Conservation (phyloP, 2,113 vertebrate species). For the Puntigrus tetrazona region DNA sequence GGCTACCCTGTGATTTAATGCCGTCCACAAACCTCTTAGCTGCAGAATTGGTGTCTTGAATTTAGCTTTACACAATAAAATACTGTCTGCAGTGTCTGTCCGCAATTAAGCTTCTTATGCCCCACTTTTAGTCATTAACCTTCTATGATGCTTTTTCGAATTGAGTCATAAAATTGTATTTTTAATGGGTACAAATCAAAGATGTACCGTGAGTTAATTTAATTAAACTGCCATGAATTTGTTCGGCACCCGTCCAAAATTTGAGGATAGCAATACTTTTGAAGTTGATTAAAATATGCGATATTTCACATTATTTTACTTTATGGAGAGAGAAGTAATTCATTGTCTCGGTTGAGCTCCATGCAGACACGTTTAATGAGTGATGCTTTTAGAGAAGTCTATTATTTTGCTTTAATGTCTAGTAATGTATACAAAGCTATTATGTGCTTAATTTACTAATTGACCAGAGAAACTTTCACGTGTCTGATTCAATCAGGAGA, state of each 20-base stretch:
- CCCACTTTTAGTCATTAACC: conserved; percentile 74
- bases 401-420: conserved; percentile 41
- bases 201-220: conserved; percentile 72
- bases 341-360: conserved; percentile 73
- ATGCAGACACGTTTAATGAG: conserved; percentile 72
- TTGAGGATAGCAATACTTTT: conserved; percentile 70
- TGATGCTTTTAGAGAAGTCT: conserved; percentile 74
- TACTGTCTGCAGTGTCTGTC: conserved; percentile 68
- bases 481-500: not conserved
- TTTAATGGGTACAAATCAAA: conserved; percentile 80
- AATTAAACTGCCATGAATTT: conserved; percentile 74
- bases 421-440: not conserved
- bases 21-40: conserved; percentile 62
- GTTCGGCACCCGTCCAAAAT: conserved; percentile 74
- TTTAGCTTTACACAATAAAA: conserved; percentile 78
- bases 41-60: conserved; percentile 67
- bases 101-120: conserved; percentile 70
- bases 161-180: conserved; percentile 72
- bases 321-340: conserved; percentile 77
- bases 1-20: conserved; percentile 68
- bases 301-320: conserved; percentile 81
- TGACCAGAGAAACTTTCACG: not conserved
- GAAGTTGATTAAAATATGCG: conserved; percentile 82
- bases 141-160: conserved; percentile 74
- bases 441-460: conserved; percentile 22